Percentiles rank a stretch among this genome's conserved stretches.
Conservation (phyloP, 2,113 vertebrate genomes). For the Melanerpes formicivorus region DNA sequence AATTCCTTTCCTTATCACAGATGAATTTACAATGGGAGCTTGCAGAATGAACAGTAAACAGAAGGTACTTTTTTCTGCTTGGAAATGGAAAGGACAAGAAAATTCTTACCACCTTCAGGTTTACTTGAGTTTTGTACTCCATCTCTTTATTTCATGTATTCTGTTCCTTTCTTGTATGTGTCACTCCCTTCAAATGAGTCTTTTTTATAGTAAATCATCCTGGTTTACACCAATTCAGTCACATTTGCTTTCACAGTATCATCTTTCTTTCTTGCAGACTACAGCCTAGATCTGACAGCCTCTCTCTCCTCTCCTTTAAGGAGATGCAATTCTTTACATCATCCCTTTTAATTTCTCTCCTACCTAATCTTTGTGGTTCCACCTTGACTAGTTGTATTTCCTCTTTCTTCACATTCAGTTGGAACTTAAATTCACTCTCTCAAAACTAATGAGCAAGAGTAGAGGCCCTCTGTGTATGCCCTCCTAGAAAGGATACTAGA, state of each 20-base stretch:
- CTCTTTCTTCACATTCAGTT: not conserved
- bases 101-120: not conserved
- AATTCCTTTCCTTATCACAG: not conserved
- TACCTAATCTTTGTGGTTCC: not conserved
- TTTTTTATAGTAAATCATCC: not conserved
- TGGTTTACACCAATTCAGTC: not conserved
- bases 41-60: not conserved
- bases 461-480: not conserved
- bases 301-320: not conserved
- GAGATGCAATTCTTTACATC: not conserved
- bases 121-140: not conserved
- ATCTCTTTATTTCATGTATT: not conserved
- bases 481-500: not conserved
- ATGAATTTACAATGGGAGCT: not conserved
- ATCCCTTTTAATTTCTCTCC: not conserved
- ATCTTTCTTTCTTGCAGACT: not conserved
- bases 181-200: not conserved
- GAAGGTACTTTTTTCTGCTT: not conserved
- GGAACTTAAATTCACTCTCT: not conserved
- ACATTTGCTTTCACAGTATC: not conserved
- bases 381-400: not conserved
- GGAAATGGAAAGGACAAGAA: not conserved
- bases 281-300: not conserved
- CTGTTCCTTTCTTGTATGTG: not conserved
- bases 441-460: not conserved